Conservation (phyloP, 2,113 vertebrate genomes). For the Sardina pilchardus region DNA sequence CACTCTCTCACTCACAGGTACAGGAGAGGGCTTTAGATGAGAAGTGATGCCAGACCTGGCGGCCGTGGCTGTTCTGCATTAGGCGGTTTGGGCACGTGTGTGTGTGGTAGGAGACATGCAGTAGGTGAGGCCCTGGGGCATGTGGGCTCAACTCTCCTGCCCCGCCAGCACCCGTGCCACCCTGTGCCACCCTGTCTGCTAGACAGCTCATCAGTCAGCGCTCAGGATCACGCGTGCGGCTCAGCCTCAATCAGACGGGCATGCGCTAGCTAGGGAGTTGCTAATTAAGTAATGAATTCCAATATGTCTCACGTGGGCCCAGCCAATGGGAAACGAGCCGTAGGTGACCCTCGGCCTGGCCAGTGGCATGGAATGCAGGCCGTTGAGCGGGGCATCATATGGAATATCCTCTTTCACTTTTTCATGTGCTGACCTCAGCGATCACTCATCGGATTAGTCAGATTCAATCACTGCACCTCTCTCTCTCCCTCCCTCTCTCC, state of each 20-base stretch:
- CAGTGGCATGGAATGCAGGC: background rate
- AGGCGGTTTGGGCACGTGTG: background rate
- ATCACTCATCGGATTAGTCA: constrained; percentile 1
- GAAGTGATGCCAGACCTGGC: background rate
- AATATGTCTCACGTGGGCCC: background rate
- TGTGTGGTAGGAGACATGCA: background rate
- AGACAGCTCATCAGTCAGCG: background rate
- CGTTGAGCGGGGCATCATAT: background rate
- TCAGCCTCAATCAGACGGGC: background rate
- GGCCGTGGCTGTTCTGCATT: background rate
- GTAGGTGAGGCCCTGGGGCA: background rate
- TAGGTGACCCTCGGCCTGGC: background rate
- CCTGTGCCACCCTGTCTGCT: background rate
- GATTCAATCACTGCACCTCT: background rate
- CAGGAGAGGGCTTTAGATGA: background rate
- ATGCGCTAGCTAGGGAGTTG: background rate
- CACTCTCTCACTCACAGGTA: background rate
- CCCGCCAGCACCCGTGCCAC: background rate
- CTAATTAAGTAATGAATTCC: constrained; percentile 17
- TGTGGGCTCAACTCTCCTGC: background rate
- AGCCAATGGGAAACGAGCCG: background rate
- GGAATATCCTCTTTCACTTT: constrained; percentile 16
- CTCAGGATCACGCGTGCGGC: background rate
- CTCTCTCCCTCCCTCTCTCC: background rate
- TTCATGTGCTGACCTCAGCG: constrained; percentile 10